Evolutionary conservation across 2,113 vertebrate species (phyloP), one percentile per base, ranked within the genome.

Genomic region (Semicossyphus pulcher): DNA sequence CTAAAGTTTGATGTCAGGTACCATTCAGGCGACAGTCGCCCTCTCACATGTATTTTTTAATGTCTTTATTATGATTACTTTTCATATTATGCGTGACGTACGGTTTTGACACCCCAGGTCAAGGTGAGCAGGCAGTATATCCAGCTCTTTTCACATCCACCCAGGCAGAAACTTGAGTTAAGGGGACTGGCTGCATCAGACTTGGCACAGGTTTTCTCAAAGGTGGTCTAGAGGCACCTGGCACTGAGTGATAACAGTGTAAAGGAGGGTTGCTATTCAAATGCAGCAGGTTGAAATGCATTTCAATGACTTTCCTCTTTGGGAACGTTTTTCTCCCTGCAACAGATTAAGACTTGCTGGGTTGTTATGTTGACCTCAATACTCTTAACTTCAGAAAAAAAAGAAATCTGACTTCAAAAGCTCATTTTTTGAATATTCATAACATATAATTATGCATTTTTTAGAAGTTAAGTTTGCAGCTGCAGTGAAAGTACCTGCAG

Each of bases 211-310:
- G 60, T 70, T 85, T 61, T 67, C 86, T 88, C 78, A 75, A 57
- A 81, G 87, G 86, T 85, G 90, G 79, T 88, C 86, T 12, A 10
- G 60, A 80, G 76, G 51, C 88, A 84, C 81, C 85, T 88, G 86
- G 86, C 72, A 76, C 70, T 57, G 65, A 37, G 67, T 75, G 88
- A 91, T 91, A 89, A 89, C 77, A 62, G 65, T 32, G 34, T 58
- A 63, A 31, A 47, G 65, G 53, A 68, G 80, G 78, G 57, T 58
- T 62, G 71, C 70, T 62, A 78, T 82, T 88, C 58, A 85, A 71
- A 80, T 66, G 54, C 63, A 73, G 59, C 66, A 60, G 76, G 71
- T 72, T 89, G 58, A 81, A 85, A 84, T 84, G 70, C 76, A 76
- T 86, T 89, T 88, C 70, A 86, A 53, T 72, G 64, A 77, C 72